Conservation (phyloP, 2,797 vertebrate genomes). For the Hydrophis major region DNA sequence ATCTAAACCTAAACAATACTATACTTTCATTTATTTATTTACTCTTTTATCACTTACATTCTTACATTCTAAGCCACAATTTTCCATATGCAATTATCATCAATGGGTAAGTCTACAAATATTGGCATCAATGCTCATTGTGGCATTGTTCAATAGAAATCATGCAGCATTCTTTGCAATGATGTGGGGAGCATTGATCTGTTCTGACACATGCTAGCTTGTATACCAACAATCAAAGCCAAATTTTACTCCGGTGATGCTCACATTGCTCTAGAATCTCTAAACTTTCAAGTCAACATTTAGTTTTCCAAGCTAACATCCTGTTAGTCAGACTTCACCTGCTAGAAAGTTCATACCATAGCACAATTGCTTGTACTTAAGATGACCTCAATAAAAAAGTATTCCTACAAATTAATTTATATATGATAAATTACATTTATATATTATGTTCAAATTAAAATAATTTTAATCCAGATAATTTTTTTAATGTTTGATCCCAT, state of each 20-base stretch:
- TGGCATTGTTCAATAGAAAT: not conserved
- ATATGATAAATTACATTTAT: not conserved
- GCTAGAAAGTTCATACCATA: not conserved
- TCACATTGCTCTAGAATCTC: not conserved
- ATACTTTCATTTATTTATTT: not conserved
- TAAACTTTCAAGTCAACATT: not conserved
- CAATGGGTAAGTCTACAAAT: not conserved
- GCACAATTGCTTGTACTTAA: not conserved
- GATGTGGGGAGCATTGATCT: not conserved
- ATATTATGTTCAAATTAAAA: not conserved
- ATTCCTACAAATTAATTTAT: constrained; percentile 28
- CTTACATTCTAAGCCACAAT: not conserved
- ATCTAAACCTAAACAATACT: not conserved
- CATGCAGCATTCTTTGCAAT: not conserved
- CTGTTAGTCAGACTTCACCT: not conserved
- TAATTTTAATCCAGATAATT: constrained; percentile 14
- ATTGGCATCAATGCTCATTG: not conserved
- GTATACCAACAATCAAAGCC: not conserved
- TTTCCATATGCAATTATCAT: not conserved
- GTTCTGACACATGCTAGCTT: not conserved
- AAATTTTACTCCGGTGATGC: not conserved
- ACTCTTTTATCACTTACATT: not conserved
- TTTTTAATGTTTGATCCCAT: constrained; percentile 57
- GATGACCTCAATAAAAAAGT: constrained; percentile 33
- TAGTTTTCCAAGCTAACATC: not conserved